phyloP scores from a whole-genome alignment of 2,888 invertebrate genomes.

The Aromia moschata region DNA sequence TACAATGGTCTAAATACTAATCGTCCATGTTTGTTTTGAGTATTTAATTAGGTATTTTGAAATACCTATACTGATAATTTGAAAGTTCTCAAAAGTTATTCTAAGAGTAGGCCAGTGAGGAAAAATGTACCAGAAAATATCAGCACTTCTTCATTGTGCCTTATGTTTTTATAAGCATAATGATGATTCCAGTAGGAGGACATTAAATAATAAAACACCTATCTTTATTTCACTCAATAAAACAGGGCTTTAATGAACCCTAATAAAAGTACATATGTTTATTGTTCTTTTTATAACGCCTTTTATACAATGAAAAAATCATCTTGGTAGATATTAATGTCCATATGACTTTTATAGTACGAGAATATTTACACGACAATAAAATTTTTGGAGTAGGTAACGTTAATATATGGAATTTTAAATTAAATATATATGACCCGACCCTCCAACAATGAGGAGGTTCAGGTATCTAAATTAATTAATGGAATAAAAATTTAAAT shows the following conservation, averaged over 20 bases:
- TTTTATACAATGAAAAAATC: conserved; percentile 1
- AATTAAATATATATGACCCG: too few relatives aligned
- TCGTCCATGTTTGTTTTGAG: too few relatives aligned
- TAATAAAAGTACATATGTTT: conserved; percentile 4
- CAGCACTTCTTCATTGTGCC: too few relatives aligned
- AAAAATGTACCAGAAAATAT: too few relatives aligned
- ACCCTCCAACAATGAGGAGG: conserved; percentile 8
- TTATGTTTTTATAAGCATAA: too few relatives aligned
- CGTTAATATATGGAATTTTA: conserved; percentile 3
- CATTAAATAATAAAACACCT: background rate
- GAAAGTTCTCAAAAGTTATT: too few relatives aligned
- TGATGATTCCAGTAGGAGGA: conserved; percentile 2
- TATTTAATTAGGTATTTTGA: too few relatives aligned
- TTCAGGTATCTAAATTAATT: too few relatives aligned
- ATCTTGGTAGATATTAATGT: background rate
- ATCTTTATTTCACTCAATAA: background rate
- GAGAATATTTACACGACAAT: conserved; percentile 10
- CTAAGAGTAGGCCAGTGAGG: too few relatives aligned
- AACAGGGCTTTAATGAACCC: conserved; percentile 4
- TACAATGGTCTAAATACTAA: too few relatives aligned
- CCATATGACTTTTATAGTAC: conserved; percentile 6
- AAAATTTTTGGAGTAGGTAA: conserved; percentile 2
- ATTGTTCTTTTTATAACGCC: background rate
- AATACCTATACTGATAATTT: too few relatives aligned
- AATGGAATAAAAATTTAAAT: too few relatives aligned